These are phyloP conservation scores for Cerastoderma edule DNA, from an alignment of 2,888 invertebrate species.

Conservation along the genomic window DNA sequence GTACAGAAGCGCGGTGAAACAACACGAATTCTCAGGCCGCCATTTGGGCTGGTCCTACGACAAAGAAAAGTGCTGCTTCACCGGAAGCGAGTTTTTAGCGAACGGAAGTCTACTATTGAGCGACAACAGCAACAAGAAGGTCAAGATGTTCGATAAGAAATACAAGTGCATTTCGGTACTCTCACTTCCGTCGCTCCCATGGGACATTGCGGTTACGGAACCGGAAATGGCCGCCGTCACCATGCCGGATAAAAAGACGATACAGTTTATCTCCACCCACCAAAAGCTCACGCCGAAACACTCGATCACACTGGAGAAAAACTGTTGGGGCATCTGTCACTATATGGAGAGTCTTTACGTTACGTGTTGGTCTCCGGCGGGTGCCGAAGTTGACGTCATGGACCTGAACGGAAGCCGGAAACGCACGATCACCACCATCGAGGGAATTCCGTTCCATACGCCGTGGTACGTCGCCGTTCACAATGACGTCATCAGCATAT, in stretches of 20 bases:
- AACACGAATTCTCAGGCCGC: conserved; percentile 46
- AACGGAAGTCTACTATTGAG: conserved; percentile 48
- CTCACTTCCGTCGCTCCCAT: conserved; percentile 42
- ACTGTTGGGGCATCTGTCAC: conserved; percentile 56
- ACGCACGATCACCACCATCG: conserved; percentile 33
- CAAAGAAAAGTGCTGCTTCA: conserved; percentile 52
- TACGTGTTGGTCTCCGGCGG: conserved; percentile 54
- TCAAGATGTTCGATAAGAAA: conserved; percentile 54
- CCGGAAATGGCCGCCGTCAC: conserved; percentile 40
- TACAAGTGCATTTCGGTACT: conserved; percentile 51
- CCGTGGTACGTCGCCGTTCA: conserved; percentile 48
- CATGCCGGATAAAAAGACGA: conserved; percentile 50
- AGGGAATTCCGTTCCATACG: conserved; percentile 43
- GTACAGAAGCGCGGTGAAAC: conserved; percentile 38
- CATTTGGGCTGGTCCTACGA: conserved; percentile 55
- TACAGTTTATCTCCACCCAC: conserved; percentile 46
- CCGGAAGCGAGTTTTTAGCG: conserved; percentile 52
- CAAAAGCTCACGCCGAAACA: conserved; percentile 39
- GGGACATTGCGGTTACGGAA: conserved; percentile 51
- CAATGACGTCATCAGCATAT: conserved; percentile 46
- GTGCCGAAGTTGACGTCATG: conserved; percentile 42
- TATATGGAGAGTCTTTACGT: conserved; percentile 36
- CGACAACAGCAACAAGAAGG: conserved; percentile 57
- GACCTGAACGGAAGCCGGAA: conserved; percentile 35
- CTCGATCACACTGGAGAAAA: conserved; percentile 34